Evolutionary conservation across 1,140 invertebrate genomes (phyloP), one percentile per base, ranked within the genome.

Genomic region (Mercenaria mercenaria): DNA sequence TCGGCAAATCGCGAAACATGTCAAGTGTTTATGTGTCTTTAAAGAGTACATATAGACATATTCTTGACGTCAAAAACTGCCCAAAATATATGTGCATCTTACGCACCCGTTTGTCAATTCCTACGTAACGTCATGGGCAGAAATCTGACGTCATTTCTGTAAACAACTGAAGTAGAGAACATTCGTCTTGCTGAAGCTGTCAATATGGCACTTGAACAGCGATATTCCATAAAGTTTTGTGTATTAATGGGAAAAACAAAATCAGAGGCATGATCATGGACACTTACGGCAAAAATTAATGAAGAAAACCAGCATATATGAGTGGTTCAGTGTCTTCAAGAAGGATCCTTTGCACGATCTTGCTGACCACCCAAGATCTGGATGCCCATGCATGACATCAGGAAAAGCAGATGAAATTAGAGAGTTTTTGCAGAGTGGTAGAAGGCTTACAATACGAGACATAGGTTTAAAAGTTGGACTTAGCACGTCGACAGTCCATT

Each of bases 301-400:
- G 74, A 32, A n/a, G 26, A 47, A 50, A 37, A 8, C 39, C 3
- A n/a, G 26, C n/a, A 77, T 50, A 20, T 43, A 77, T 77, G 74
- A 77, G 41, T 77, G 74, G 41, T 77, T 43, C 74, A 77, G 43
- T 39, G 43, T 37, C 3, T 47, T 77, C 26, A 26, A 77, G n/a
- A 77, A 77, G 2, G n/a, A 77, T 11, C 32, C 69, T 74, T 13
- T 29, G 29, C 37, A n/a, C n/a, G n/a, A n/a, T n/a, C n/a, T n/a
- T n/a, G n/a, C n/a, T n/a, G n/a, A n/a, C n/a, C n/a, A n/a, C n/a
- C n/a, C n/a, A n/a, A n/a, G n/a, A n/a, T n/a, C n/a, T n/a, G n/a
- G n/a, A n/a, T n/a, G n/a, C n/a, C n/a, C n/a, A n/a, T n/a, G n/a
- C n/a, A n/a, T n/a, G n/a, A n/a, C n/a, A n/a, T n/a, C n/a, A n/a